Evolutionary conservation across 2,113 vertebrate genomes (phyloP).

Genomic region (Hiodon tergisus): DNA sequence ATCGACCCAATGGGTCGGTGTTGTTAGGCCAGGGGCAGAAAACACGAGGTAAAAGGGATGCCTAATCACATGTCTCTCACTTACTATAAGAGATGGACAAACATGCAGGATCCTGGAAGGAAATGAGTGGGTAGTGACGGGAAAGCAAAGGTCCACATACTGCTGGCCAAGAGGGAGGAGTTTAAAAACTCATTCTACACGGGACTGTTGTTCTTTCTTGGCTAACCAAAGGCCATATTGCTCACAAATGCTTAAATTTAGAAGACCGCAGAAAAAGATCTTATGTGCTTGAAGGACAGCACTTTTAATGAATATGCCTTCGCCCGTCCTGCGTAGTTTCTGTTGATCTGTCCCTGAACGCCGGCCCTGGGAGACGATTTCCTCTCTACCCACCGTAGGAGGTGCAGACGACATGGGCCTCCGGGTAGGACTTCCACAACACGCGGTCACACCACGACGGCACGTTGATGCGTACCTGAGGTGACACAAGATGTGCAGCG

Average conservation of each 20-base stretch:
- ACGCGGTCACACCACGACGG: slow-evolving; percentile 83
- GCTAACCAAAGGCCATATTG: neutral
- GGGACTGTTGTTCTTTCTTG: neutral
- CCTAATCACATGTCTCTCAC: neutral
- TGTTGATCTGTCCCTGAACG: neutral
- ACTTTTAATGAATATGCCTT: too few relatives aligned
- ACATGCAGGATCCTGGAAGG: neutral
- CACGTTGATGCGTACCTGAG: slow-evolving; percentile 73
- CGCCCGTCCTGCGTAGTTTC: neutral
- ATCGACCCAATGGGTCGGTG: too few relatives aligned
- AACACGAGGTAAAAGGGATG: too few relatives aligned
- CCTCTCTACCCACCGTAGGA: slow-evolving; percentile 68
- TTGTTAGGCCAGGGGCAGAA: too few relatives aligned
- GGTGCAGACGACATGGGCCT: slow-evolving; percentile 69
- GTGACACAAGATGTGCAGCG: slow-evolving; percentile 15
- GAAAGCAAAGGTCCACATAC: neutral
- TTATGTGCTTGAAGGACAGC: neutral
- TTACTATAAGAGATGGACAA: neutral
- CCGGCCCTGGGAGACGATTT: neutral
- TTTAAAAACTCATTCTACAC: neutral
- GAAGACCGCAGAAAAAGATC: neutral
- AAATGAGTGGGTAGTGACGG: neutral
- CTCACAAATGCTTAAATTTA: neutral
- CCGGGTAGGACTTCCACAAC: slow-evolving; percentile 81
- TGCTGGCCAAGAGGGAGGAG: neutral